Conservation (phyloP, 2,797 vertebrate species). For the Huso huso region DNA sequence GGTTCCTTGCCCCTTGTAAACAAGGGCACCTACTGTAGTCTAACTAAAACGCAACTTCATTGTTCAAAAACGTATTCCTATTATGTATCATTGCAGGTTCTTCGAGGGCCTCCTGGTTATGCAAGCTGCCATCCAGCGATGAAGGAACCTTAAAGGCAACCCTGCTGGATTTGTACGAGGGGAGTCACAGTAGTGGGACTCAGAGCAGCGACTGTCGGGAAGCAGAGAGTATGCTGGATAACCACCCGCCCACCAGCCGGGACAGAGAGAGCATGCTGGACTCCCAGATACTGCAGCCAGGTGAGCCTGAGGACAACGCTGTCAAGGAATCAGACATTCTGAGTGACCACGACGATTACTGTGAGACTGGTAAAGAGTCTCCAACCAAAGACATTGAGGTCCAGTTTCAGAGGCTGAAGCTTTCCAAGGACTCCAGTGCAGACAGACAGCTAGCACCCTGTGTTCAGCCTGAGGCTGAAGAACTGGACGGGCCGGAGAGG, state of each 20-base stretch:
- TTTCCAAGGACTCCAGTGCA: conserved; percentile 57
- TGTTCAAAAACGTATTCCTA: too few relatives aligned
- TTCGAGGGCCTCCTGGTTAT: conserved; percentile 70
- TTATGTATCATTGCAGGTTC: conserved; percentile 57
- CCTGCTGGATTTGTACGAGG: conserved; percentile 74
- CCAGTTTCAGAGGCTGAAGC: conserved; percentile 72
- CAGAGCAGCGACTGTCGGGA: conserved; percentile 66
- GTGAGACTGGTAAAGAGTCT: conserved; percentile 48
- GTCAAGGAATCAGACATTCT: conserved; percentile 86
- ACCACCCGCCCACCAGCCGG: too few relatives aligned
- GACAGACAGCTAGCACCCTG: conserved; percentile 34
- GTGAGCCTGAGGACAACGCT: conserved; percentile 23
- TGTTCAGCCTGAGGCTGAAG: conserved; percentile 50
- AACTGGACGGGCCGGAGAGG: conserved; percentile 42
- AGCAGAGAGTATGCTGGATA: too few relatives aligned
- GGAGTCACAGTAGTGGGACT: conserved; percentile 79
- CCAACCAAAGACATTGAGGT: conserved; percentile 73
- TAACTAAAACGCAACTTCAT: too few relatives aligned
- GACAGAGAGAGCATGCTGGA: too few relatives aligned
- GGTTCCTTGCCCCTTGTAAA: too few relatives aligned
- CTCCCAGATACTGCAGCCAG: not conserved
- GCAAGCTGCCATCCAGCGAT: conserved; percentile 57
- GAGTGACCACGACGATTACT: conserved; percentile 71
- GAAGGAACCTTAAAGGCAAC: conserved; percentile 50
- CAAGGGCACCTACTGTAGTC: too few relatives aligned